Evolutionary conservation across 2,113 vertebrate genomes (phyloP).

Genomic region (Semicossyphus pulcher): DNA sequence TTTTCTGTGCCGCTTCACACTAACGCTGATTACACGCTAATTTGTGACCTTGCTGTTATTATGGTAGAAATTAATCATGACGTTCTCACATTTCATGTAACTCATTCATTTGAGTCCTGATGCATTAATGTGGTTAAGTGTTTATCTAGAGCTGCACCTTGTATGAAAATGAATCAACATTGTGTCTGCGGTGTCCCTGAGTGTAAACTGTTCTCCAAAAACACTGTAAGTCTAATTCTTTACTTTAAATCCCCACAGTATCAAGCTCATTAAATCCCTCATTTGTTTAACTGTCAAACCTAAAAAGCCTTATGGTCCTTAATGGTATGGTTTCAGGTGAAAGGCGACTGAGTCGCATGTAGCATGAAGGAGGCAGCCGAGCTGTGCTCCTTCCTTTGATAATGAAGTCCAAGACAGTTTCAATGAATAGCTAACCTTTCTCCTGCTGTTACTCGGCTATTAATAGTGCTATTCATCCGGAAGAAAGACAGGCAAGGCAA

Average conservation of each 20-base stretch:
- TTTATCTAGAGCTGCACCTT: neutral
- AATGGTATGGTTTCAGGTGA: neutral
- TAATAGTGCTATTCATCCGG: constrained; percentile 58
- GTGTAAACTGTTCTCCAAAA: neutral
- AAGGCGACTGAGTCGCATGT: neutral
- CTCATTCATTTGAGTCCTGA: neutral
- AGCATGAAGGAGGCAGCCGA: constrained; percentile 14
- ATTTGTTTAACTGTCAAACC: neutral
- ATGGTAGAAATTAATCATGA: neutral
- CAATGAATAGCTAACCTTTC: constrained; percentile 66
- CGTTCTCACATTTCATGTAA: neutral
- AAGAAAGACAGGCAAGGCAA: constrained; percentile 37
- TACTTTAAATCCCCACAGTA: neutral
- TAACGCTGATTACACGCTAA: neutral
- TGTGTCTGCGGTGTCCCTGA: neutral
- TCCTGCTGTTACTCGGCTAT: constrained; percentile 62
- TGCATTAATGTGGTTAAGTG: neutral
- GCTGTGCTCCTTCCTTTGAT: constrained; percentile 46
- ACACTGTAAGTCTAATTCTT: neutral
- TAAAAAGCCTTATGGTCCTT: neutral
- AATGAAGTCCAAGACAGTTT: constrained; percentile 57
- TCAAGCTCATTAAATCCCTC: constrained; percentile 14
- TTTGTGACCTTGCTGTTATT: neutral
- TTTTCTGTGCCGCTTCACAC: neutral
- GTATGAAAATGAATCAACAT: neutral